Conservation (phyloP, 1,140 invertebrate species). For the Sipha flava region DNA sequence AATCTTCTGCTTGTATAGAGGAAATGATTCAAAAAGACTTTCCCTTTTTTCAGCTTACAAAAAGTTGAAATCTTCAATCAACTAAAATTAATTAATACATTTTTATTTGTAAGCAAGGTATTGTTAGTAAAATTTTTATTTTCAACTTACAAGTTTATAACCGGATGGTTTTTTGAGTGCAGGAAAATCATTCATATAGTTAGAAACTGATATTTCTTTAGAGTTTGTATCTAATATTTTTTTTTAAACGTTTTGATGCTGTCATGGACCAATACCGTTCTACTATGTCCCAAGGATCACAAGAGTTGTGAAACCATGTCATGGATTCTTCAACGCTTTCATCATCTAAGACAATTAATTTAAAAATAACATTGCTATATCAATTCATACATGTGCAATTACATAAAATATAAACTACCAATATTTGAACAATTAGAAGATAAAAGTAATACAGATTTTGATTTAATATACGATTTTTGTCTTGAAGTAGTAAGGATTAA, state of each 20-base stretch:
- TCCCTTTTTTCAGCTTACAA: not conserved
- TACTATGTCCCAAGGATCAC: not conserved
- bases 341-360: too few relatives aligned
- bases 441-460: too few relatives aligned
- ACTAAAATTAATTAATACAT: not conserved
- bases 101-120: not conserved
- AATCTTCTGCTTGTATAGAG: not conserved
- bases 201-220: not conserved
- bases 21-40: not conserved
- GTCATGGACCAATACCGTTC: not conserved
- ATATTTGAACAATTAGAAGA: too few relatives aligned
- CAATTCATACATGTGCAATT: too few relatives aligned
- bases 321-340: not conserved
- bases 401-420: too few relatives aligned
- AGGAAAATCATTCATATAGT: not conserved
- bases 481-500: not conserved
- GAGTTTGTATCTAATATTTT: not conserved
- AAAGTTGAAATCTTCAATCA: not conserved
- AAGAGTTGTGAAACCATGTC: not conserved
- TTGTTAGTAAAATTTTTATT: too few relatives aligned
- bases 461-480: too few relatives aligned
- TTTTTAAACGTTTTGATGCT: not conserved
- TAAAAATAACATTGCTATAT: too few relatives aligned
- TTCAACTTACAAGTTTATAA: not conserved
- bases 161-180: not conserved